phyloP scores from a whole-genome alignment of 2,113 vertebrate species.

The Nanger granti region DNA sequence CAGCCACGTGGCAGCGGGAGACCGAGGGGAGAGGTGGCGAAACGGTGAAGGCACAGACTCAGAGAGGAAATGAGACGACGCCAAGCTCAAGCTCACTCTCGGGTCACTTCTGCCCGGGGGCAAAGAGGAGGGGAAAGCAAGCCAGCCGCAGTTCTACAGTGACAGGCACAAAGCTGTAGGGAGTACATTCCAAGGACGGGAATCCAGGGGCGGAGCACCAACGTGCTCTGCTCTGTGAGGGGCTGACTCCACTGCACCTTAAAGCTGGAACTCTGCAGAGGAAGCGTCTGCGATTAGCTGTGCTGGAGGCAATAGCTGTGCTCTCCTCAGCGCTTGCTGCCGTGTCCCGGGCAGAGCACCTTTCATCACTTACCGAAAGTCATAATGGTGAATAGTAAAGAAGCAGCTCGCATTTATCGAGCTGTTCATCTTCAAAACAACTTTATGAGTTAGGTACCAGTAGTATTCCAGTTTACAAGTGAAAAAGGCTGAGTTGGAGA shows the following conservation, averaged over 20 bases:
- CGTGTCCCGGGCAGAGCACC: not conserved
- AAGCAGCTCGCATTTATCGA: not conserved
- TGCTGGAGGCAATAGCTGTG: not conserved
- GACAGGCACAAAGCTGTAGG: not conserved
- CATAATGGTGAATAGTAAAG: not conserved
- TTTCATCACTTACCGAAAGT: not conserved
- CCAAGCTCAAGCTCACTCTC: not conserved
- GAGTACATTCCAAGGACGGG: no score
- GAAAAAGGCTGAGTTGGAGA: not conserved
- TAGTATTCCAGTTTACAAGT: not conserved
- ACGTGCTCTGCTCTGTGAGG: accelerated
- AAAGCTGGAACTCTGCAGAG: not conserved
- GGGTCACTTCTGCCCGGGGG: not conserved
- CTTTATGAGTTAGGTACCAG: not conserved
- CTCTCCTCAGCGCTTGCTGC: not conserved
- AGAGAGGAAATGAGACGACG: not conserved
- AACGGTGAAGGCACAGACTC: not conserved
- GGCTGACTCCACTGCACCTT: not conserved
- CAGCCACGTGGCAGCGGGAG: not conserved
- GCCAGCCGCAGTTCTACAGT: not conserved
- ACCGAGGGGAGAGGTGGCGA: no score
- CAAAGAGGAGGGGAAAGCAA: not conserved
- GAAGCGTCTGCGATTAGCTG: no score
- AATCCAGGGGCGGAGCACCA: not conserved
- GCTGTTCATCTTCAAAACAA: not conserved